A percentile compares a stretch with the other conserved stretches of the same genome.
These are phyloP conservation scores for Semaprochilodus insignis DNA, from an alignment of 2,797 vertebrate species.

Conservation along the genomic window DNA sequence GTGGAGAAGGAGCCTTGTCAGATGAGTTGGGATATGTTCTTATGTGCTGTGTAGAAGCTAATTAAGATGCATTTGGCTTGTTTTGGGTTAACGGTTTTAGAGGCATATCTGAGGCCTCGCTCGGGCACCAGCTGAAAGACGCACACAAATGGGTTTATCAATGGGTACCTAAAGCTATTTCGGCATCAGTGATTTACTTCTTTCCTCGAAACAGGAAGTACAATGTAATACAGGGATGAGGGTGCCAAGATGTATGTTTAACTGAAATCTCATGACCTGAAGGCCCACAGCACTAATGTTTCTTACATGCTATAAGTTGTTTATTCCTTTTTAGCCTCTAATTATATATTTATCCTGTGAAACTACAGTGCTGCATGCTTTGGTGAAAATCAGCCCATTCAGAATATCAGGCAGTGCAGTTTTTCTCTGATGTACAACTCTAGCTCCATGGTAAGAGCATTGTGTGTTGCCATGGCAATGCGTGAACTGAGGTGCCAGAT, in stretches of 20 bases:
- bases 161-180: background rate
- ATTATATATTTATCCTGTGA: background rate
- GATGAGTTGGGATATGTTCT: background rate
- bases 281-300: background rate
- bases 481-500: conserved; percentile 49
- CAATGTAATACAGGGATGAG: background rate
- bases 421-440: conserved; percentile 36
- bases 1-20: conserved; percentile 6
- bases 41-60: conserved; percentile 10
- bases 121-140: background rate
- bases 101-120: background rate
- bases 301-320: background rate
- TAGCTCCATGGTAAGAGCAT: conserved; percentile 32
- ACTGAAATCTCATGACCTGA: background rate
- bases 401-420: background rate
- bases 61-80: background rate
- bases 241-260: background rate
- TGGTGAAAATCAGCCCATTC: background rate
- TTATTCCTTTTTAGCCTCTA: background rate
- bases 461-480: conserved; percentile 60
- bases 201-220: background rate
- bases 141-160: background rate
- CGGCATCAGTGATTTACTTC: background rate
- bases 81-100: background rate
- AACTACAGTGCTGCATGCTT: background rate